Percentiles rank a stretch among this genome's conserved stretches.
Conservation (phyloP, 1,140 invertebrate species). For the Aplysia californica region DNA sequence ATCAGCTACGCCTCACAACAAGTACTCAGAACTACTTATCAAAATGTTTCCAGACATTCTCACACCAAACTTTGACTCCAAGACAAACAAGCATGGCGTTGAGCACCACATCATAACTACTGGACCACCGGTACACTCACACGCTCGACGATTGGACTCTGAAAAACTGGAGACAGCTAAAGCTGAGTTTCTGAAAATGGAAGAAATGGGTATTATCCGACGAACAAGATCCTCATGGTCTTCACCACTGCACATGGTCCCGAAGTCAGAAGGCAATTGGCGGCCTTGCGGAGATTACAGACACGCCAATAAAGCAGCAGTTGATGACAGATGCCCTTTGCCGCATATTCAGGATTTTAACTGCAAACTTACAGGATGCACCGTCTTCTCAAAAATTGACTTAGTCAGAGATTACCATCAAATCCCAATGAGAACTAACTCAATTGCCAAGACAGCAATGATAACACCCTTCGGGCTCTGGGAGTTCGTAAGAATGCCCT, state of each 20-base stretch:
- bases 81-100: slow-evolving; percentile 6
- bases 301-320: slow-evolving; percentile 64
- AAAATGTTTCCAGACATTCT: background rate
- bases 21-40: too few species aligned
- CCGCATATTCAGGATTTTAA: slow-evolving; percentile 24
- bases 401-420: slow-evolving; percentile 33
- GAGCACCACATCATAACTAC: slow-evolving; percentile 24
- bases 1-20: too few species aligned
- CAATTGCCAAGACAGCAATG: slow-evolving; percentile 36
- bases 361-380: slow-evolving; percentile 3
- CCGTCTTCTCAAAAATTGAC: slow-evolving; percentile 36
- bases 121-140: slow-evolving; percentile 28
- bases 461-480: slow-evolving; percentile 39
- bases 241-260: slow-evolving; percentile 66
- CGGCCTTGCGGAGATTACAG: slow-evolving; percentile 69
- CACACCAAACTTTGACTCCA: background rate
- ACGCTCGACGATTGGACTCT: slow-evolving; percentile 13
- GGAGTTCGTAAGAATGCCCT: slow-evolving; percentile 35
- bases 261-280: slow-evolving; percentile 63
- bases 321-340: slow-evolving; percentile 7
- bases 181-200: slow-evolving; percentile 32
- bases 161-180: slow-evolving; percentile 25
- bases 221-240: slow-evolving; percentile 58
- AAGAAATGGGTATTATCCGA: slow-evolving; percentile 26
- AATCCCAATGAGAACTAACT: slow-evolving; percentile 27